These are phyloP conservation scores for Phallusia fumigata DNA, from an alignment of 23 tunicate genomes.

Conservation along the genomic window DNA sequence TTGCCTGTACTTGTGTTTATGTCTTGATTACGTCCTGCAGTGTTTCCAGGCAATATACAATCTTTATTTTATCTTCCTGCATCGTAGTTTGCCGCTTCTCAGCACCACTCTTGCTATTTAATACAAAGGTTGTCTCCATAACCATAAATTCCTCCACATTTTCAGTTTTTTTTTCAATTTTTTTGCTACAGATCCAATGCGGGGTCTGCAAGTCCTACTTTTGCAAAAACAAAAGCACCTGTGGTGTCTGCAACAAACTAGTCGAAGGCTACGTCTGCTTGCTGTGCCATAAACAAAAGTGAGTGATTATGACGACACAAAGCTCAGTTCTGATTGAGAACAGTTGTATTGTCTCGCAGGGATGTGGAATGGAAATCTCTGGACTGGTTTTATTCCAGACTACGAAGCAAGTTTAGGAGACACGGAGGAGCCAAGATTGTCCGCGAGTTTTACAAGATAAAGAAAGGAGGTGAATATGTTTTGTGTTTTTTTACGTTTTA, in stretches of 20 bases:
- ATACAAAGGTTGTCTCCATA: too few species aligned
- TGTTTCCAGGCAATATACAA: too few species aligned
- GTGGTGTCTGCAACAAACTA: constrained; percentile 28
- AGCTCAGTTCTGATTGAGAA: neutral
- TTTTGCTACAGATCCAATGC: constrained; percentile 12
- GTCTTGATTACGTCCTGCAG: too few species aligned
- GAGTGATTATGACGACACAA: neutral
- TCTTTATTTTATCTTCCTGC: too few species aligned
- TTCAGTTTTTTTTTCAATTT: too few species aligned
- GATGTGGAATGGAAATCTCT: constrained; percentile 27
- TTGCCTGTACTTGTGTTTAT: too few species aligned
- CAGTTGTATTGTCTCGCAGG: constrained; percentile 28
- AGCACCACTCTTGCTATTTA: too few species aligned
- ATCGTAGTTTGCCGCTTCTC: too few species aligned
- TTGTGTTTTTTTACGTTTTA: too few species aligned
- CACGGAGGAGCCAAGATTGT: constrained; percentile 89
- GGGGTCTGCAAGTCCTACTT: constrained; percentile 29
- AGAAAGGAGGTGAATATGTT: constrained; percentile 20
- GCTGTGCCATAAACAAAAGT: constrained; percentile 48
- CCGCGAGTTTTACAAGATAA: constrained; percentile 58
- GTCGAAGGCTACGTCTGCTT: constrained; percentile 30
- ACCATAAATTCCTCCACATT: too few species aligned
- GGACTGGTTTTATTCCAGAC: constrained; percentile 73
- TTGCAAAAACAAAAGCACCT: constrained; percentile 40
- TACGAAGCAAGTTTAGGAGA: constrained; percentile 62